Evolutionary conservation across 1,140 invertebrate genomes (phyloP).

Genomic region (Cephus cinctus): DNA sequence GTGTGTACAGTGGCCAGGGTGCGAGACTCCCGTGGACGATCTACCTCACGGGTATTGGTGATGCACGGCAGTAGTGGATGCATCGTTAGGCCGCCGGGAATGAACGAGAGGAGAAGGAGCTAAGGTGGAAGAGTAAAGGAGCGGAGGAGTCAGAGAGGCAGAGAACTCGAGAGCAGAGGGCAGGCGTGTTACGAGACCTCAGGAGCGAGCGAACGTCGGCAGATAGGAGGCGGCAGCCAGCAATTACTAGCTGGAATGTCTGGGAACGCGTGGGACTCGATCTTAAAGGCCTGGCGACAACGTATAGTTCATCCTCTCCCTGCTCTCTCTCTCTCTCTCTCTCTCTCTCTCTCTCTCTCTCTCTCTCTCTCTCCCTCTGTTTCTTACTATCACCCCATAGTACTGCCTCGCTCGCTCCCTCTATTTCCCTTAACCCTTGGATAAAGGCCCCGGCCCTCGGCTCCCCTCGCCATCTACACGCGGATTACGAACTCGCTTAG

Average conservation of each 20-base stretch:
- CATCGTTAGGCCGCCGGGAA: too few species aligned
- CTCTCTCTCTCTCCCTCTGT: conserved; percentile 6
- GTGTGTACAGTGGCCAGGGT: too few species aligned
- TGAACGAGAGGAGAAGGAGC: not conserved
- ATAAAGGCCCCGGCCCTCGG: not conserved
- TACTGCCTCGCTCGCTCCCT: not conserved
- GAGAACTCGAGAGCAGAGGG: conserved; percentile 31
- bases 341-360: conserved; percentile 1
- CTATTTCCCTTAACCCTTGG: not conserved
- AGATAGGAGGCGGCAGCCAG: conserved; percentile 46
- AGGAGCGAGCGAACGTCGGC: conserved; percentile 34
- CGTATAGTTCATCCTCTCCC: conserved; percentile 24
- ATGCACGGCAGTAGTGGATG: too few species aligned
- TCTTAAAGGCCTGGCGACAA: conserved; percentile 39
- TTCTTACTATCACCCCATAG: not conserved
- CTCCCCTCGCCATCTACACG: too few species aligned
- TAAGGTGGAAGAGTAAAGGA: conserved; percentile 5
- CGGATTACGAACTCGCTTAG: too few species aligned
- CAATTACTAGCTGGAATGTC: conserved; percentile 53
- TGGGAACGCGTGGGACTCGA: conserved; percentile 49
- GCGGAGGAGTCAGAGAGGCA: conserved; percentile 11
- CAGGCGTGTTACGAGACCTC: conserved; percentile 26
- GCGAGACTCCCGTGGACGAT: too few species aligned
- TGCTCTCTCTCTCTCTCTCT: conserved; percentile 6
- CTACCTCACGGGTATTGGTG: too few species aligned